Conservation (phyloP, 2,888 invertebrate species). For the Punctoribates punctum region DNA sequence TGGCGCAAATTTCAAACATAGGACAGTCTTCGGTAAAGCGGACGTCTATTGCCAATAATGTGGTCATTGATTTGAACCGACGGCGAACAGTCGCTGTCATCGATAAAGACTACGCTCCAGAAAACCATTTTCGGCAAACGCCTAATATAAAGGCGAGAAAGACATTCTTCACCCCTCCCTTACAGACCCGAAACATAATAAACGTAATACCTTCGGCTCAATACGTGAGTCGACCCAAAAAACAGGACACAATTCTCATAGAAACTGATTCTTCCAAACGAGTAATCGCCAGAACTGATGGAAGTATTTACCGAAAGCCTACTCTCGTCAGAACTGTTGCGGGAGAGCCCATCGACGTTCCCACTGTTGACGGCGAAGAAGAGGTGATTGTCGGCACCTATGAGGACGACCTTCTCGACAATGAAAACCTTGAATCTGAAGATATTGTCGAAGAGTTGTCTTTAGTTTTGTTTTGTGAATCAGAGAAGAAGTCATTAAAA, state of each 20-base stretch:
- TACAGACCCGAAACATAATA: neutral
- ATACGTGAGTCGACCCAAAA: neutral
- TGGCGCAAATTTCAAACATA: neutral
- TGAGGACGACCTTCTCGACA: neutral
- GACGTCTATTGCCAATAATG: neutral
- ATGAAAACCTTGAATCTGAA: neutral
- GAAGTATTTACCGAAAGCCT: neutral
- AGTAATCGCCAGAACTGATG: neutral
- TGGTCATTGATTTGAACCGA: neutral
- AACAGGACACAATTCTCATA: neutral
- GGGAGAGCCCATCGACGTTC: neutral
- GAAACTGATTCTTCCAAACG: neutral
- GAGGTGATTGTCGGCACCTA: constrained; percentile 23
- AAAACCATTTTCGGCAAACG: neutral
- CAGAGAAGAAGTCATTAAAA: neutral
- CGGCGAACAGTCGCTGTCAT: neutral
- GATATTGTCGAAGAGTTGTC: neutral
- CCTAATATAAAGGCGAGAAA: neutral
- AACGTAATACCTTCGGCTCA: neutral
- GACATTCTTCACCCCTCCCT: neutral
- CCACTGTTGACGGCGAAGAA: neutral
- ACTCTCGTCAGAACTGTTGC: neutral
- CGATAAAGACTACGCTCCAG: neutral
- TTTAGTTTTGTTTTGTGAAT: neutral
- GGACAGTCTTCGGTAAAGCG: neutral